phyloP scores from a whole-genome alignment of 2,888 invertebrate species.

The Chymomyza amoena region DNA sequence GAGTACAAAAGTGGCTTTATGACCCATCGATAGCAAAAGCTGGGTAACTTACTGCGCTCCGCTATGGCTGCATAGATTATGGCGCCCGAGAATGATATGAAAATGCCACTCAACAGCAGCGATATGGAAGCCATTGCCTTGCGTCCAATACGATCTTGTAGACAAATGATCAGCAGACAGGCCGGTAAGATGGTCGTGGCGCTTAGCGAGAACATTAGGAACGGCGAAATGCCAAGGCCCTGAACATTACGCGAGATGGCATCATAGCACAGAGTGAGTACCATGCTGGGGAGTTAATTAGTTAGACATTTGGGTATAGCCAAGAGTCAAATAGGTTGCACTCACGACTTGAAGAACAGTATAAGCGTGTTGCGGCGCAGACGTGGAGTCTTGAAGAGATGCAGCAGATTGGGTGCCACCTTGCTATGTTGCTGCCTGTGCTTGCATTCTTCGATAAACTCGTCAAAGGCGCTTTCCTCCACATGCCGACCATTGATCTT shows the following conservation, averaged over 20 bases:
- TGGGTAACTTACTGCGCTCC: constrained; percentile 49
- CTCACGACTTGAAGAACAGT: constrained; percentile 83
- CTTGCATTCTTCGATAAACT: constrained; percentile 71
- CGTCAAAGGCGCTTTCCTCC: constrained; percentile 68
- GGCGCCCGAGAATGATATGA: constrained; percentile 80
- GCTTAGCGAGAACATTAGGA: constrained; percentile 81
- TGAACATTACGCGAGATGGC: constrained; percentile 82
- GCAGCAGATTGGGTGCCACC: constrained; percentile 77
- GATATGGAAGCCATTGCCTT: constrained; percentile 81
- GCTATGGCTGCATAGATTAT: constrained; percentile 60
- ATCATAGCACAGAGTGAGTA: constrained; percentile 82
- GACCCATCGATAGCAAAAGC: too few species aligned
- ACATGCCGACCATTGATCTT: constrained; percentile 79
- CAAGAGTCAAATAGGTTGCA: constrained; percentile 23
- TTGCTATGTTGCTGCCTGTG: constrained; percentile 51
- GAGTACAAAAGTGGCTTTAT: constrained; percentile 18
- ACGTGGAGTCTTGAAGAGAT: constrained; percentile 80
- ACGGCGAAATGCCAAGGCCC: constrained; percentile 81
- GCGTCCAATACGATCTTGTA: constrained; percentile 79
- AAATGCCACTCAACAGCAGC: constrained; percentile 80
- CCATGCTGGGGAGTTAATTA: constrained; percentile 79
- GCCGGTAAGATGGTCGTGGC: constrained; percentile 82
- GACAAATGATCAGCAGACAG: constrained; percentile 78
- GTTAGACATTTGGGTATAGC: neutral
- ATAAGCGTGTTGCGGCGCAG: constrained; percentile 79